Conservation (phyloP, 2,797 vertebrate species). For the Cirrhinus molitorella region DNA sequence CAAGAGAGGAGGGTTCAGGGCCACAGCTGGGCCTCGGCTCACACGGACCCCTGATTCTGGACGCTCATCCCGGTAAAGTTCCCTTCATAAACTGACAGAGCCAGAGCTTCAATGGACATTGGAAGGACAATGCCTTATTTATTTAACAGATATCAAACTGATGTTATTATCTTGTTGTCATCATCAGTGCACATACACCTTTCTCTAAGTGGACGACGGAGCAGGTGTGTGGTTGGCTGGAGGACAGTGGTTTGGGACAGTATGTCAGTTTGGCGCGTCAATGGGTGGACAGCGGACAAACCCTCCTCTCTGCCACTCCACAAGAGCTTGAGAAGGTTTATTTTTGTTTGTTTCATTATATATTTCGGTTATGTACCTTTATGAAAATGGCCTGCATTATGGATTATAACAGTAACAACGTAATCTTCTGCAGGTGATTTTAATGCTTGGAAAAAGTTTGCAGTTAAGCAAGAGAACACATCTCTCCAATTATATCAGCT, state of each 20-base stretch:
- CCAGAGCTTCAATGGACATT: background rate
- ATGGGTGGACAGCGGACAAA: constrained; percentile 94
- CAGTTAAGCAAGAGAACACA: too few relatives aligned
- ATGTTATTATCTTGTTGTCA: constrained; percentile 48
- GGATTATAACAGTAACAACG: background rate
- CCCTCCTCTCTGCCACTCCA: constrained; percentile 89
- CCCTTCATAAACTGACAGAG: background rate
- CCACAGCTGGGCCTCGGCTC: constrained; percentile 93
- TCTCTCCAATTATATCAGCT: too few relatives aligned
- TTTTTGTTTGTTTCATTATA: background rate
- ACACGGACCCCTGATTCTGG: constrained; percentile 88
- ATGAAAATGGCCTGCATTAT: background rate
- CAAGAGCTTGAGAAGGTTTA: constrained; percentile 96
- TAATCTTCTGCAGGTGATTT: background rate
- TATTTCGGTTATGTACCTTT: background rate
- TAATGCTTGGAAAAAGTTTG: too few relatives aligned
- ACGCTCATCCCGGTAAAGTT: constrained; percentile 70
- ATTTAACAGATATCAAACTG: background rate
- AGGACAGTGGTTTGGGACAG: constrained; percentile 93
- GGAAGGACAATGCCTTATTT: background rate
- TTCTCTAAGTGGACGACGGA: constrained; percentile 96
- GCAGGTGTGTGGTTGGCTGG: constrained; percentile 94
- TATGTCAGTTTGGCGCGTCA: constrained; percentile 94
- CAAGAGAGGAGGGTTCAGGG: constrained; percentile 91
- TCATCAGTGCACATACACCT: constrained; percentile 87